phyloP scores from a whole-genome alignment of 2,797 vertebrate genomes.

The Gymnopithys bicolor region DNA sequence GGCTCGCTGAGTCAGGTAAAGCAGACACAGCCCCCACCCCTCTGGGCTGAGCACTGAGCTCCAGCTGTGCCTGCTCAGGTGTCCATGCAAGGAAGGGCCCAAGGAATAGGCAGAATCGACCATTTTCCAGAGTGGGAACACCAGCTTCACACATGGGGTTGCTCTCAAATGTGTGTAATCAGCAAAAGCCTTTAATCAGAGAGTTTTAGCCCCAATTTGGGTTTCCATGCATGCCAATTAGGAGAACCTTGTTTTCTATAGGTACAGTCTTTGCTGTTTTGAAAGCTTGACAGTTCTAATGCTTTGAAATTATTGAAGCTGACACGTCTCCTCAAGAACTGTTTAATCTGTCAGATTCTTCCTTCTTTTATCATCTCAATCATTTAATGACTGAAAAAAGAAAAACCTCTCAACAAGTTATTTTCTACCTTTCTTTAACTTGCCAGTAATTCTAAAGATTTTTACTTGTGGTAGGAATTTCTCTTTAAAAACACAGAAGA shows the following conservation, averaged over 20 bases:
- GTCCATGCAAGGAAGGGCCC: background rate
- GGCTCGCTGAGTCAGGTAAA: fast-evolving
- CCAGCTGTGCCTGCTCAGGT: no score
- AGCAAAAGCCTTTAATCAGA: background rate
- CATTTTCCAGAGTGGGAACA: background rate
- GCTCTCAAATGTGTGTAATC: background rate
- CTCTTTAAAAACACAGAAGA: background rate
- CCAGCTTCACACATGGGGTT: background rate
- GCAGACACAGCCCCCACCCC: no score
- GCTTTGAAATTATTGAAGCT: conserved; percentile 43
- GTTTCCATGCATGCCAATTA: conserved; percentile 28
- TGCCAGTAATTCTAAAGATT: background rate
- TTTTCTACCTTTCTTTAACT: conserved; percentile 6
- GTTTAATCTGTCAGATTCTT: conserved; percentile 53
- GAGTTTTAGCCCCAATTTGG: background rate
- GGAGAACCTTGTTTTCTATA: conserved; percentile 39
- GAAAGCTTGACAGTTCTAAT: conserved; percentile 53
- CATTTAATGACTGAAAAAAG: background rate
- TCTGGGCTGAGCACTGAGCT: no score
- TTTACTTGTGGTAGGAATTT: background rate
- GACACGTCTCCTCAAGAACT: conserved; percentile 27
- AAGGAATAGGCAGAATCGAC: fast-evolving
- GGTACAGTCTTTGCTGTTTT: conserved; percentile 44
- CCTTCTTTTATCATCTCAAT: conserved; percentile 29
- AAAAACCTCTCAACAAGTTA: background rate